phyloP scores from a whole-genome alignment of 64 coral and sea anemone genomes.

The Catalaphyllia jardinei region DNA sequence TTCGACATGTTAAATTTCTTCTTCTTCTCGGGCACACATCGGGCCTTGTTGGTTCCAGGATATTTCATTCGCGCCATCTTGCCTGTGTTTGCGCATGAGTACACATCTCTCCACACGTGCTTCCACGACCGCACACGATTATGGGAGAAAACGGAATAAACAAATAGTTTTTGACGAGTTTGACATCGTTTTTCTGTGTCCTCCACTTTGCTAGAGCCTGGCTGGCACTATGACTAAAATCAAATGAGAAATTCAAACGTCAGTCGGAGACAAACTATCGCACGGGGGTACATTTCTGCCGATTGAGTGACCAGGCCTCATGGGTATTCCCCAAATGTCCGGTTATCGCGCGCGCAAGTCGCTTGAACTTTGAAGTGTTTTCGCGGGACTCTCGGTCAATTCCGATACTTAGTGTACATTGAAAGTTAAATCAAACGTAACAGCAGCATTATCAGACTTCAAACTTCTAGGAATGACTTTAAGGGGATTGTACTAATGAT shows the following conservation, averaged over 20 bases:
- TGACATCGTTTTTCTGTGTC: not conserved
- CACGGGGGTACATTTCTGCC: too few relatives aligned
- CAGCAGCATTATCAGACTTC: too few relatives aligned
- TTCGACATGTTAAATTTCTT: slow-evolving; percentile 61
- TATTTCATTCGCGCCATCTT: slow-evolving; percentile 99
- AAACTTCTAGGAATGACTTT: too few relatives aligned
- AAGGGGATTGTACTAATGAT: too few relatives aligned
- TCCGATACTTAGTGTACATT: not conserved
- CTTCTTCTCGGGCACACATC: slow-evolving; percentile 57
- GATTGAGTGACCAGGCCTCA: slow-evolving; percentile 39
- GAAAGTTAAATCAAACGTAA: not conserved
- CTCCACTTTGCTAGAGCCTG: not conserved
- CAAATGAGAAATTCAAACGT: not conserved
- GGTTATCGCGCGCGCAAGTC: not conserved
- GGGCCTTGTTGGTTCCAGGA: slow-evolving; percentile 78
- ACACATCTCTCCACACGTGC: slow-evolving; percentile 44
- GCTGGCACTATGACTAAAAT: not conserved
- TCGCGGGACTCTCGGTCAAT: not conserved
- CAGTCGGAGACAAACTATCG: not conserved
- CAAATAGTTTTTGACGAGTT: not conserved
- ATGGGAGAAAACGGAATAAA: slow-evolving; percentile 65
- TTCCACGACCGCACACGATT: slow-evolving; percentile 42
- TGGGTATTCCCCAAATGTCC: slow-evolving; percentile 40
- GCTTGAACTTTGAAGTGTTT: not conserved
- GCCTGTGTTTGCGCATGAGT: slow-evolving; percentile 79